Conservation (phyloP, 2,113 vertebrate genomes). For the Perognathus longimembris region DNA sequence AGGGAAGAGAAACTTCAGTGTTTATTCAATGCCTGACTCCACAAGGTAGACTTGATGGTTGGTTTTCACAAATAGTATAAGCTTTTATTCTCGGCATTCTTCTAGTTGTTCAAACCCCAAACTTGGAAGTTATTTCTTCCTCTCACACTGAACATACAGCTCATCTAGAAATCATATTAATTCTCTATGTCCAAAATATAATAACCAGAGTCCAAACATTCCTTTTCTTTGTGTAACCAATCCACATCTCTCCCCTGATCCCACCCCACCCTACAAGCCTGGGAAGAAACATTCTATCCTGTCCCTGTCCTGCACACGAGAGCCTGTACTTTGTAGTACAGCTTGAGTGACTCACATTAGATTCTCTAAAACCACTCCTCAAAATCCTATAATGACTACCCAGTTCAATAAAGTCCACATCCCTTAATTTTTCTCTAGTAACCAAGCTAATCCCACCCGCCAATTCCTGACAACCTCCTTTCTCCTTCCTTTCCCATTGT, state of each 20-base stretch:
- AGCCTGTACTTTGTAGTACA: background rate
- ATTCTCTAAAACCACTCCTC: background rate
- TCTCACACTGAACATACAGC: background rate
- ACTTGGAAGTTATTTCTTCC: background rate
- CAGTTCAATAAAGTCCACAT: background rate
- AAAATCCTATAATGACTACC: background rate
- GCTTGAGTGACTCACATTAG: background rate
- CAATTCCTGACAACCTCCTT: fast-evolving
- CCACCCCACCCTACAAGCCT: background rate
- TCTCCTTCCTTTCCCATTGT: background rate
- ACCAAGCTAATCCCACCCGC: background rate
- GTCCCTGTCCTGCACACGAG: background rate
- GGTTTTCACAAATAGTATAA: background rate
- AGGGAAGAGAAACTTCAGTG: background rate
- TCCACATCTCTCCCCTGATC: background rate
- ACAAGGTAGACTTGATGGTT: no score
- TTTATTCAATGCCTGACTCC: background rate
- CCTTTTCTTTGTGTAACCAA: background rate
- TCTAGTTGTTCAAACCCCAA: background rate
- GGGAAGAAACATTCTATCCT: background rate
- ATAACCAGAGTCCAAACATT: background rate
- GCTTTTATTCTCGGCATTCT: background rate
- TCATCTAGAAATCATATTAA: background rate
- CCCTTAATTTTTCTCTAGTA: background rate
- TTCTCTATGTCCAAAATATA: background rate